phyloP scores from a whole-genome alignment of 1,140 invertebrate species.

The Drosophila nigrodunni region DNA sequence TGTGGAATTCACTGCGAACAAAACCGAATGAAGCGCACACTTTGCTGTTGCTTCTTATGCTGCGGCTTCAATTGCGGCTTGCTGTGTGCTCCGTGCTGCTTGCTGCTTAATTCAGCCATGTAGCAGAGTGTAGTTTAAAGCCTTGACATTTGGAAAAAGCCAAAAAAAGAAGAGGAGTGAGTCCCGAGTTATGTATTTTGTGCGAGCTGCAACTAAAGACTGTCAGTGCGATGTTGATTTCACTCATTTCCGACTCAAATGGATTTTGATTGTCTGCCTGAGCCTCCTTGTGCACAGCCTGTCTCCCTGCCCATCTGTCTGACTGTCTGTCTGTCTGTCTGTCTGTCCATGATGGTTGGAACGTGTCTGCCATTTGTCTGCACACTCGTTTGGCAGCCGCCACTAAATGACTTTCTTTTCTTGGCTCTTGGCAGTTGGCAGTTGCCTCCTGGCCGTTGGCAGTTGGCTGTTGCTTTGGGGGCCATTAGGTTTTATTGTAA shows the following conservation, averaged over 20 bases:
- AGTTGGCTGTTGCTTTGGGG: conserved; percentile 75
- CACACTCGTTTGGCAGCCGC: conserved; percentile 65
- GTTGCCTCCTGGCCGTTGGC: conserved; percentile 24
- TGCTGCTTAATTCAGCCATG: conserved; percentile 28
- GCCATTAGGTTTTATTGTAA: conserved; percentile 81
- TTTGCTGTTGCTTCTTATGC: conserved; percentile 7
- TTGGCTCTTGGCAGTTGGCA: conserved; percentile 47
- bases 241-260: conserved; percentile 79
- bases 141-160: conserved; percentile 59
- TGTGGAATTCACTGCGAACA: conserved; percentile 66
- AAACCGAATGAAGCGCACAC: conserved; percentile 48
- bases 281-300: conserved; percentile 10
- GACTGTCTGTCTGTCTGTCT: background rate
- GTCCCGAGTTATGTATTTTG: conserved; percentile 36
- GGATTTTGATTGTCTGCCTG: conserved; percentile 79
- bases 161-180: conserved; percentile 24
- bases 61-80: background rate
- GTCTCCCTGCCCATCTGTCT: conserved; percentile 8
- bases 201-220: conserved; percentile 16
- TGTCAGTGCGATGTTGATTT: conserved; percentile 65
- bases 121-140: conserved; percentile 44
- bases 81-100: too few species aligned
- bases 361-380: conserved; percentile 83
- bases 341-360: conserved; percentile 49
- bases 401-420: conserved; percentile 78